phyloP scores from a whole-genome alignment of 1,140 invertebrate genomes.

The Carposina sasakii region DNA sequence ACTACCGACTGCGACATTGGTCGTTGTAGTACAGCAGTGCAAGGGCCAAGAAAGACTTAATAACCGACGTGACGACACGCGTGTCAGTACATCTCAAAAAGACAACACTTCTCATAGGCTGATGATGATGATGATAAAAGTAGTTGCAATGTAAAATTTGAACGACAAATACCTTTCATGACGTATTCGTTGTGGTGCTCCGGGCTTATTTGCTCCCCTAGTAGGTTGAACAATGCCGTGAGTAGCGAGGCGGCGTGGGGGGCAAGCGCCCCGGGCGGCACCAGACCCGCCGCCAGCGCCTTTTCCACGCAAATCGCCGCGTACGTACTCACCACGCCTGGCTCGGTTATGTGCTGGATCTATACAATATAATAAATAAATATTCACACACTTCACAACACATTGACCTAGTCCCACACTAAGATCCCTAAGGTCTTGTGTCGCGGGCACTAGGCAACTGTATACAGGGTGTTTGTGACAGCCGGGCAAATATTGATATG shows the following conservation, averaged over 20 bases:
- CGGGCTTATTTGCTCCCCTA: conserved; percentile 81
- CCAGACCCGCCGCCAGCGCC: conserved; percentile 80
- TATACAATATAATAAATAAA: conserved; percentile 14
- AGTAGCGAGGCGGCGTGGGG: conserved; percentile 80
- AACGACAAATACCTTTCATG: conserved; percentile 85
- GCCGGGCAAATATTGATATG: too few relatives aligned
- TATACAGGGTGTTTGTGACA: too few relatives aligned
- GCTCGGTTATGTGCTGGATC: conserved; percentile 81
- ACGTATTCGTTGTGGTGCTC: conserved; percentile 96
- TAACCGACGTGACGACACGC: too few relatives aligned
- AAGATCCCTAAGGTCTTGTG: too few relatives aligned
- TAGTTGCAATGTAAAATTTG: too few relatives aligned
- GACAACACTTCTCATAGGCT: too few relatives aligned
- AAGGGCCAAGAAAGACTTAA: not conserved
- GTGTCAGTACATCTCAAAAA: too few relatives aligned
- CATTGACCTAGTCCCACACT: too few relatives aligned
- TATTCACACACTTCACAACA: too few relatives aligned
- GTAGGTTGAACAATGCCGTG: conserved; percentile 81
- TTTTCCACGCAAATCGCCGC: conserved; percentile 94
- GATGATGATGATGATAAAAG: too few relatives aligned
- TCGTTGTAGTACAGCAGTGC: not conserved
- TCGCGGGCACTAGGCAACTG: too few relatives aligned
- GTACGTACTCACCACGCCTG: conserved; percentile 94
- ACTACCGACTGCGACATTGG: too few relatives aligned
- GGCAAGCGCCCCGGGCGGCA: conserved; percentile 74